Base-by-base conservation (phyloP, 2,113 vertebrate species). In the Mustelus asterias region DNA sequence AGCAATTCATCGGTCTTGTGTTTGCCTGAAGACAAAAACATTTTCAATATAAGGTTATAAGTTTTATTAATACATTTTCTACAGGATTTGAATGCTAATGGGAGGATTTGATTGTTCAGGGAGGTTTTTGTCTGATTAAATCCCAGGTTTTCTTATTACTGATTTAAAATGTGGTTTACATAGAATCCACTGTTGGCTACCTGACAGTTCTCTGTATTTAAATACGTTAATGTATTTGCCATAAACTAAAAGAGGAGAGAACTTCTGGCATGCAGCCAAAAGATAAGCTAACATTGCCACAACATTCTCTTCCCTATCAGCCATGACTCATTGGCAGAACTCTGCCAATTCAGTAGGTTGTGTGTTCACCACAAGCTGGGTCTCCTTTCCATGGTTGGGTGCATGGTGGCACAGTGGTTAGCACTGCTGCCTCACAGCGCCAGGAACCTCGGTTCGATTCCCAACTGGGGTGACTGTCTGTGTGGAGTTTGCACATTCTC, bases 41-140 rank as follows among this genome's bases (percentile, higher is more conserved):
- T 58, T 29, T 89, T 89, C 26, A 89, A 89, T 89, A 89, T 60
- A 58, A 44, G 60, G 26, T 89, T 89, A 33, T 33, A 58, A 14
- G 44, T 89, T 58, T 89, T 89, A 89, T 89, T 89, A 89, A 48
- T 58, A 89, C 54, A 33, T 89, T 89, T 89, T 33, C 24, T 60
- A 9, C 86, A 89, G 24, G 44, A 58, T 58, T 58, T 7, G 86
- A 89, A 26, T 89, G 54, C 44, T 89, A 58, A 48, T 24, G 13
- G 26, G 86, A 58, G 86, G 48, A 60, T 89, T 89, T 13, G 54
- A 89, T 7, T 44, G 1, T 89, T 89, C 44, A 60, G 26, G 41
- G 14, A 37, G n/a, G n/a, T 29, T 89, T 54, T 1, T 7, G 86
- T 29, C 86, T 89, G 86, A 89, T 89, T 89, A 24, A 89, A 89